Evolutionary conservation across 2,797 vertebrate species (phyloP), one percentile per base, ranked within the genome.

Genomic region (Amblyraja radiata): DNA sequence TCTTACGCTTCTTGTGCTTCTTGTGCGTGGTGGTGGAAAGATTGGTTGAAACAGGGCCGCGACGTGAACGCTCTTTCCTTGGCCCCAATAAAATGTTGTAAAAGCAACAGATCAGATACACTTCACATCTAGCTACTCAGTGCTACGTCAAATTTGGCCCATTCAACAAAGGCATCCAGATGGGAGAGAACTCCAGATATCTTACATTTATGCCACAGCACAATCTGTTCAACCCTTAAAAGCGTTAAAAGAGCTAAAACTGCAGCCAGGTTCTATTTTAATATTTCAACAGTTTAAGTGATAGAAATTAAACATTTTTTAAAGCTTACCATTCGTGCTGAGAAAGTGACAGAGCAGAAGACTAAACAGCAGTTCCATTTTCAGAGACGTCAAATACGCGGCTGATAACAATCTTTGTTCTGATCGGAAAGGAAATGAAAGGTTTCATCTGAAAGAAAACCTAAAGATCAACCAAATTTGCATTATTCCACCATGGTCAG

Each of bases 301-400:
- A 54, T 58, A 76, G 10, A 74, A 73, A 25, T 21, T 58, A 74
- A 91, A 32, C 23, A 6, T 39, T n/a, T 58, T 92, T 92, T 71
- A 39, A 92, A 92, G 76, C 90, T 92, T 76, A 92, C 90, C 90
- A 92, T 6, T 76, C 25, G 90, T n/a, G 36, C 68, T 68, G 71
- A 92, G 71, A 36, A 92, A n/a, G 21, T 76, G 39, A 92, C 68
- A 92, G 28, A 92, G 25, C 46, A 91, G 39, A 54, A 92, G 90
- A 54, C 10, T 74, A 39, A 92, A 16, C 14, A 76, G 1, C 28
- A 58, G 6, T 4, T 76, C 39, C 90, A 92, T 92, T 73, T 92
- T 92, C 90, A 28, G 23, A 28, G 23, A 6, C 11, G 23, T 39
- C 21, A 92, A 6, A 28, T 11, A 25, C 10, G 28, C 71, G 0